Evolutionary conservation across 1,140 invertebrate species (phyloP).

Genomic region (Drosophila baimaii): DNA sequence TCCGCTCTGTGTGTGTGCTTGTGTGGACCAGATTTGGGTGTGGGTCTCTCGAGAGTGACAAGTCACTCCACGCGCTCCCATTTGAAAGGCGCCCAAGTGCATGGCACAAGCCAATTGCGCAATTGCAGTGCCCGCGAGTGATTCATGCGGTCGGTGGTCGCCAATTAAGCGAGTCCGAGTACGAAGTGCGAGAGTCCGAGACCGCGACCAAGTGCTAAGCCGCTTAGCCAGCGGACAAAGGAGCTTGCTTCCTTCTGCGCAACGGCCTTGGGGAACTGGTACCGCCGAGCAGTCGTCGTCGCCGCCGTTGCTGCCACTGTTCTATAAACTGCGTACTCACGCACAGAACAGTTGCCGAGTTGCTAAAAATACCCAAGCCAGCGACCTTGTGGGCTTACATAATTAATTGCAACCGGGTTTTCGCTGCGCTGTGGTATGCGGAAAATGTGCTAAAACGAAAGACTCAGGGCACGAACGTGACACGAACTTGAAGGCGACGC

Average conservation of each 20-base stretch:
- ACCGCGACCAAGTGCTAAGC: slow-evolving; percentile 44
- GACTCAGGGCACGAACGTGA: slow-evolving; percentile 71
- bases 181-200: neutral
- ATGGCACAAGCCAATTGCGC: slow-evolving; percentile 76
- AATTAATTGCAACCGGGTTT: slow-evolving; percentile 72
- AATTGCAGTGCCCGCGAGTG: slow-evolving; percentile 58
- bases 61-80: slow-evolving; percentile 46
- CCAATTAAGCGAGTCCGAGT: slow-evolving; percentile 54
- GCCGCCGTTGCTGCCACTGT: too few species aligned
- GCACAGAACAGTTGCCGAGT: slow-evolving; percentile 70
- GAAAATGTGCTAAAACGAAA: slow-evolving; percentile 68
- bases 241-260: slow-evolving; percentile 71
- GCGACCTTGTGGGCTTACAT: slow-evolving; percentile 71
- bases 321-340: slow-evolving; percentile 57
- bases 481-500: too few species aligned
- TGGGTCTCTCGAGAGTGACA: slow-evolving; percentile 60
- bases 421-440: slow-evolving; percentile 52
- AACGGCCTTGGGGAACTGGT: slow-evolving; percentile 53
- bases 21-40: slow-evolving; percentile 28
- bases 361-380: slow-evolving; percentile 63
- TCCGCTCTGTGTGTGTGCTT: slow-evolving; percentile 1
- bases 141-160: slow-evolving; percentile 49
- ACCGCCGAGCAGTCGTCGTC: slow-evolving; percentile 5
- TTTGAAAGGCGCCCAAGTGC: slow-evolving; percentile 64
- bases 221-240: slow-evolving; percentile 66